Base-by-base conservation (phyloP, 2,797 vertebrate genomes). In the Melanotaenia nigrans region DNA sequence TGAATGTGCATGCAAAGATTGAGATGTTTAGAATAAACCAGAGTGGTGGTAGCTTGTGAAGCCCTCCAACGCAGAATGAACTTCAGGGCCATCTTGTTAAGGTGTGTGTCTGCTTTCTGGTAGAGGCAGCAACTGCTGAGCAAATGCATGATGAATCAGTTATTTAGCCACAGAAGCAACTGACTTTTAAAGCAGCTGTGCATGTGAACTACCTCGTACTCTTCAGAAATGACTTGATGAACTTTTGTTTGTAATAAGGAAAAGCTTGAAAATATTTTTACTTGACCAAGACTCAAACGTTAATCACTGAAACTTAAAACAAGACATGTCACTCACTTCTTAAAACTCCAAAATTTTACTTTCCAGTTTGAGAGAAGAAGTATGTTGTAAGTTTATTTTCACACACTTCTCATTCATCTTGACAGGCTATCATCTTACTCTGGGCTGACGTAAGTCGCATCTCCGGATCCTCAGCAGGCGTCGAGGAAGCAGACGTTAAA, bases 391-490 rank as follows among this genome's bases (percentile, higher is more conserved):
- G 71, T 65, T 38, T 35, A 57, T 58, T 71, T 28, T 55, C 4
- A 55, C 78, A 74, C 58, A 69, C 77, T 38, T 82, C 80, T 89
- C 82, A 88, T 59, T 87, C 85, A 87, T 64, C 20, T 55, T 85
- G 82, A 83, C 1, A 63, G 69, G 85, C 72, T 83, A 73, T 83
- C 68, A 79, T 22, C 62, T 58, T 30, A 80, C 80, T 77, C 1
- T 56, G 71, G 80, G 82, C 75, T 71, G 77, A 84, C 69, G 68
- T 71, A 84, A 78, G 61, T 10, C 40, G 33, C 76, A 55, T 65
- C 73, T 71, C 12, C 54, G 6, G 69, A 73, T 84, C 72, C 77
- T 84, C 79, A 72, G 40, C 82, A 47, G 79, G 83, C 45, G 35
- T 16, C 11, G 16, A 54, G 68, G 72, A 82, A 78, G 76, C 65